Evolutionary conservation across 1,140 invertebrate species (phyloP), one percentile per base, ranked within the genome.

Genomic region (Pseudomyrmex gracilis): DNA sequence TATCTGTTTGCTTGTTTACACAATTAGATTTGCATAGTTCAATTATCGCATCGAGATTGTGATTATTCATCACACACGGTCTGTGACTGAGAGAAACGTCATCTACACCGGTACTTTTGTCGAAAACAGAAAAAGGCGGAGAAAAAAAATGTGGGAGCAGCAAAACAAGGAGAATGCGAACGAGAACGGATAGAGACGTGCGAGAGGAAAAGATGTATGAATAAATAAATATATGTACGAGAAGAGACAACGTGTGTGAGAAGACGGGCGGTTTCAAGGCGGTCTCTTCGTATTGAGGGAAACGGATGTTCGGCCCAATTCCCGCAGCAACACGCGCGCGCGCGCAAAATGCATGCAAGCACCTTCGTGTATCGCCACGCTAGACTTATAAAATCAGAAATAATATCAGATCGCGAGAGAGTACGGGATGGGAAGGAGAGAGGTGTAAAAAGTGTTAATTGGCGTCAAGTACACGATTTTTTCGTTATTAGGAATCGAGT

Each of bases 271-370:
- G 34, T 49, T 22, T 60, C 55, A 55, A 20, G 15, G 47, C 58
- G 80, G 34, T 78, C 74, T 76, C 80, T 78, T 78, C 34, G 22
- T 67, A 53, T 84, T 47, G 63, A 78, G 53, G 82, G 85, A 89
- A 89, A 61, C 88, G 88, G 88, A 89, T 89, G 74, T 87, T 89
- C 87, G 87, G 82, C 87, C 88, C 82, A 89, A 86, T 89, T 89
- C 82, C 84, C 83, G 45, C 85, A 22, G 76, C 60, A 70, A 34
- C 34, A 34, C 34, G 34, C 86, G 57, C 71, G 85, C 71, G 85
- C 86, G 73, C 86, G 82, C 80, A 87, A 60, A 84, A 85, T 71
- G 63, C 66, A 63, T 45, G 85, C 83, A 77, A 88, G 87, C 87
- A 73, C 86, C 85, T 88, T 43, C 43, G 67, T 85, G 85, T 34